A percentile compares a stretch with the other conserved stretches of the same genome.
phyloP scores from a whole-genome alignment of 23 tunicate genomes.

The Ciona savignyi region DNA sequence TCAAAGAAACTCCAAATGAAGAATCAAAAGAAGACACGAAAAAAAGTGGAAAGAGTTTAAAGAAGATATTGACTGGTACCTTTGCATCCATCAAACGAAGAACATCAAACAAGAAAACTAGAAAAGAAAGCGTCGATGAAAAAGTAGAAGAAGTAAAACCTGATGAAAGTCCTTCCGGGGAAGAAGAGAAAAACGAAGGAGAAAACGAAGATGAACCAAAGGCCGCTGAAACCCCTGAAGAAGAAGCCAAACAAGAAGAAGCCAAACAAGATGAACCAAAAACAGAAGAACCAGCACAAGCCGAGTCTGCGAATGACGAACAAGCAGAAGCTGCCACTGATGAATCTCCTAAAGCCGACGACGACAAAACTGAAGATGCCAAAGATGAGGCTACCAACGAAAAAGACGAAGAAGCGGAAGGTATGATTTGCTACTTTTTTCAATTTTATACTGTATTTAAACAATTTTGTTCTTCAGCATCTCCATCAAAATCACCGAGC shows the following conservation, averaged over 20 bases:
- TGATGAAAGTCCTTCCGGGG: background rate
- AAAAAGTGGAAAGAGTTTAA: conserved; percentile 26
- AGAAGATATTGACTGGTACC: conserved; percentile 27
- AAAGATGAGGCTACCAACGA: conserved; percentile 6
- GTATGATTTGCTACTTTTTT: too few species aligned
- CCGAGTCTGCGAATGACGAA: conserved; percentile 2
- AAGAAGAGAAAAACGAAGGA: background rate
- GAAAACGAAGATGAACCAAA: conserved; percentile 2
- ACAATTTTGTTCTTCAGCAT: too few species aligned
- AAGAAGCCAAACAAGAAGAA: background rate
- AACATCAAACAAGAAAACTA: conserved; percentile 25
- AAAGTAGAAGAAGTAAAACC: conserved; percentile 20
- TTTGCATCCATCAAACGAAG: conserved; percentile 29
- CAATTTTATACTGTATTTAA: too few species aligned
- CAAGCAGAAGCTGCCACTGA: conserved; percentile 5
- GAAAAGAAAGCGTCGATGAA: conserved; percentile 18
- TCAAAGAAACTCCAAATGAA: background rate
- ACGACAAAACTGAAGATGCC: conserved; percentile 1
- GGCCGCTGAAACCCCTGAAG: background rate
- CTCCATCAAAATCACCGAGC: too few species aligned
- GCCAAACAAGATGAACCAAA: conserved; percentile 2
- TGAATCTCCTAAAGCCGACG: conserved; percentile 2
- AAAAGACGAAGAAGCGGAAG: too few species aligned
- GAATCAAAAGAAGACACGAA: conserved; percentile 12
- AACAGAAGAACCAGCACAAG: background rate